Evolutionary conservation across 1,140 invertebrate species (phyloP), one percentile per base, ranked within the genome.

Genomic region (Piezodorus guildinii): DNA sequence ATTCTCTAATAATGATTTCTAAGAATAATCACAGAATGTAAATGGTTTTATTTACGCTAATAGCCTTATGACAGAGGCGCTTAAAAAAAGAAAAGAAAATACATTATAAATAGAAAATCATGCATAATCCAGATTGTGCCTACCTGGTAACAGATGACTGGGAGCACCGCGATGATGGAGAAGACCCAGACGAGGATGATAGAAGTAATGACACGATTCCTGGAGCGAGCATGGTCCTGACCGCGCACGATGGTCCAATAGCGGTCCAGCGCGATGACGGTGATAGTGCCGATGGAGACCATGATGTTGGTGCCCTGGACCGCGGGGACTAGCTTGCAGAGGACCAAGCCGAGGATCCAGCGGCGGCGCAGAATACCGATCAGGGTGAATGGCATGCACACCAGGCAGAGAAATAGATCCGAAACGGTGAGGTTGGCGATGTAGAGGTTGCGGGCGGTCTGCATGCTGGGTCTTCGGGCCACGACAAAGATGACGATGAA

Each of bases 211-310:
- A 78, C 76, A n/a, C 77, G 62, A 4, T 69, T 61, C 23, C 68
- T 65, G 21, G 62, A 68, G 12, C 62, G 65, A 16, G 51, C 62
- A 14, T 43, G 60, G n/a, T 66, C 65, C 43, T 69, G 62, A 23
- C 67, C 72, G 67, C 71, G 49, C 14, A 69, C 66, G 23, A 69
- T 69, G n/a, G 69, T 70, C 21, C 66, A 68, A 65, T 77, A 81
- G n/a, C 81, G 73, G 69, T 83, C 81, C 0, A 83, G 70, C 2
- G 82, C 81, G 21, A 83, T 83, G 17, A 78, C 80, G 0, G 80
- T 81, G 30, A 83, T 81, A 59, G 80, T 82, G 17, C 79, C 78
- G 8, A 80, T 78, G 0, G 80, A 80, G 5, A 83, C 80, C 66
- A 81, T 80, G 15, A 83, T 77, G 68, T 81, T 82, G 21, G 78